These are phyloP conservation scores for Ptychochromis oligacanthus DNA, from an alignment of 2,113 vertebrate species.

Conservation along the genomic window DNA sequence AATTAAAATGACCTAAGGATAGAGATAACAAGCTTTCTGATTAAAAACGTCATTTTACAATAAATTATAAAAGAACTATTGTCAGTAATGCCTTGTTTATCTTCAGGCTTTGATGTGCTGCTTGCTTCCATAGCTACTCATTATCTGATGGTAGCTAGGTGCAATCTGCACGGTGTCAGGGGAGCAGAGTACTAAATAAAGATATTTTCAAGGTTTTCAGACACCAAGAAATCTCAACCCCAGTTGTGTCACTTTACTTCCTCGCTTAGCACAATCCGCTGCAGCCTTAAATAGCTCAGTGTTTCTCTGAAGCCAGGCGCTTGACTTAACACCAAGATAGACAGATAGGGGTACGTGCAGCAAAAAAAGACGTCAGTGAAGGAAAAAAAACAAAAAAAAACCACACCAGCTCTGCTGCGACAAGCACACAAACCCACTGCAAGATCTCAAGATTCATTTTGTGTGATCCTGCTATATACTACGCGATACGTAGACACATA, in stretches of 20 bases:
- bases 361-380: slow-evolving; percentile 21
- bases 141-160: slow-evolving; percentile 59
- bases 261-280: slow-evolving; percentile 60
- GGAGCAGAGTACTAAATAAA: slow-evolving; percentile 63
- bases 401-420: slow-evolving; percentile 44
- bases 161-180: slow-evolving; percentile 49
- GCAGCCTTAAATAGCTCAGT: slow-evolving; percentile 73
- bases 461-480: slow-evolving; percentile 28
- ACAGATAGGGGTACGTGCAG: slow-evolving; percentile 31
- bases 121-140: slow-evolving; percentile 10
- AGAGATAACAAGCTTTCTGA: not conserved
- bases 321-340: slow-evolving; percentile 58
- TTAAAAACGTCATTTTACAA: slow-evolving; percentile 27
- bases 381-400: slow-evolving; percentile 15
- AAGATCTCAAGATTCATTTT: slow-evolving; percentile 16
- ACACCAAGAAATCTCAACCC: slow-evolving; percentile 62
- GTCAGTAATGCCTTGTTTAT: slow-evolving; percentile 17
- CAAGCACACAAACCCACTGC: slow-evolving; percentile 13
- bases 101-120: slow-evolving; percentile 32
- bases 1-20: not conserved
- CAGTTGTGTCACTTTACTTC: slow-evolving; percentile 67
- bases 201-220: slow-evolving; percentile 61
- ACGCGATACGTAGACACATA: not conserved
- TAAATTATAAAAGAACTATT: not conserved
- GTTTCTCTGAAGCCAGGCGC: slow-evolving; percentile 61